Base-by-base conservation (phyloP, 2,888 invertebrate genomes). In the Cataglyphis rosenhaueri region DNA sequence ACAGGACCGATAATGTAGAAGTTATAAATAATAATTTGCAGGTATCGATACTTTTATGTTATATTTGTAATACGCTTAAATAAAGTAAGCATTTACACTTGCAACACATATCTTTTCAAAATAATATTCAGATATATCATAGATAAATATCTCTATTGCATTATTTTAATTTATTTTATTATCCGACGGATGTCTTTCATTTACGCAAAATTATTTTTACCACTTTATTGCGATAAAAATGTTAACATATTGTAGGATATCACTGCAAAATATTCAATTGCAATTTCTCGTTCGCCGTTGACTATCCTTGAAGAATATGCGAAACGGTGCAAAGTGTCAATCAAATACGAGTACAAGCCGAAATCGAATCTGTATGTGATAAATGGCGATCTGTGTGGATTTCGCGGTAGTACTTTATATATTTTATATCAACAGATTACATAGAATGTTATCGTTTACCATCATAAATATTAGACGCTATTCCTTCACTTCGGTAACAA, bases 311-410 rank as follows among this genome's bases (percentile, higher is more conserved):
- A 89, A 35, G 82, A 86, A 1, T 92, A 90, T 32, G 88, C 92
- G 9, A 73, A 85, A 3, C 87, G 89, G 12, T 92, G 88, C 76
- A 73, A 85, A 3, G 64, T 84, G 32, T 21, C 81, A 8, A 32
- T 91, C 21, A 74, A 78, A 5, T 92, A 89, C 18, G 64, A 87
- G 6, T 61, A 55, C 48, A 59, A 68, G 9, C 65, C 9, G 5
- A 91, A 88, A 38, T 18, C 82, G 15, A 92, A 88, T 38, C 64
- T 62, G 4, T 84, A 71, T 18, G 84, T 81, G 55, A 84, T 90
- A 15, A 86, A 87, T 29, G 91, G 91, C 48, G 85, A 83, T n/a
- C 79, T 92, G 15, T 85, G 71, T 12, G 92, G 89, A 85, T 92
- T 83, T 57, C 35, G 61, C 18, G 87, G 91, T 91, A 88, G 65